Evolutionary conservation across 2,113 vertebrate species (phyloP).

Genomic region (Cyanistes caeruleus): DNA sequence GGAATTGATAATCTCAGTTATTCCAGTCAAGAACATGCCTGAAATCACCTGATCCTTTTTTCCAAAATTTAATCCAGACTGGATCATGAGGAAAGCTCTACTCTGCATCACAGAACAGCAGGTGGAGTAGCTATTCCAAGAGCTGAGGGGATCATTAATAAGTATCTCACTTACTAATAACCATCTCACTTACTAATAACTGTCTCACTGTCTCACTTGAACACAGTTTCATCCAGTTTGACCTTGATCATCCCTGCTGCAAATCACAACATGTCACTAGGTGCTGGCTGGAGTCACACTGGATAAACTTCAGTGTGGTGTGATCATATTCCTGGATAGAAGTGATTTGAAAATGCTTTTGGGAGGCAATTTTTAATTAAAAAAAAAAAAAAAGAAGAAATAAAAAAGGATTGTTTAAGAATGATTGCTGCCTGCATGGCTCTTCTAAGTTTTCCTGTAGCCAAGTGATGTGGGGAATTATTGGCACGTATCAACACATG

Average conservation of each 20-base stretch:
- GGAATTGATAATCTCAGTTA: neutral
- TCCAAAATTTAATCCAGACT: neutral
- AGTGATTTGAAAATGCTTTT: neutral
- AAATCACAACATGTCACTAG: neutral
- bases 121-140: neutral
- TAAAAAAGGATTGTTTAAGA: neutral
- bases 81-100: neutral
- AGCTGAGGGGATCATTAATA: neutral
- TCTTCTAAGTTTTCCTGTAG: neutral
- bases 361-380: neutral
- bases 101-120: neutral
- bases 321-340: accelerated
- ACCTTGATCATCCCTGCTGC: neutral
- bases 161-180: neutral
- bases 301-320: neutral
- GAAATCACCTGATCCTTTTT: neutral
- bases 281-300: neutral
- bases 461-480: neutral
- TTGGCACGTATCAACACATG: neutral
- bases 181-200: neutral
- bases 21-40: neutral
- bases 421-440: neutral
- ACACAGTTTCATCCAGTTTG: neutral
- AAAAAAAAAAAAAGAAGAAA: accelerated
- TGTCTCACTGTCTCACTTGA: neutral